Conservation (phyloP, 2,888 invertebrate genomes). For the Drosophila pegasa region DNA sequence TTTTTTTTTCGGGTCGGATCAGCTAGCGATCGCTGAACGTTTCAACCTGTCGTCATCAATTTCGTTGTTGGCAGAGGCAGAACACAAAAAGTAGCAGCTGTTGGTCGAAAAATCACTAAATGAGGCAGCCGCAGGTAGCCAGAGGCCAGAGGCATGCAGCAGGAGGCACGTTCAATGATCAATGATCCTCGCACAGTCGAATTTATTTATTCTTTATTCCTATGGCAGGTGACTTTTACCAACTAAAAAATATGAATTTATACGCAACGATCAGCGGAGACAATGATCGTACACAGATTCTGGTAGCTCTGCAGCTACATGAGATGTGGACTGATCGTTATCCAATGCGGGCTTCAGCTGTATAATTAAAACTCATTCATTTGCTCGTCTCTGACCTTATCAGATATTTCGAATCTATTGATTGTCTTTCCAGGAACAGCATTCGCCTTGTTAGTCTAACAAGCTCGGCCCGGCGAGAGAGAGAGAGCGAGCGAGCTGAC, state of each 20-base stretch:
- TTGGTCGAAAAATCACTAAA: constrained; percentile 65
- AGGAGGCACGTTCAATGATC: constrained; percentile 52
- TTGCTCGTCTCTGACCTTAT: constrained; percentile 42
- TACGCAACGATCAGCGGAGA: constrained; percentile 18
- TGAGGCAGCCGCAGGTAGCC: constrained; percentile 63
- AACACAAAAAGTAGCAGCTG: constrained; percentile 62
- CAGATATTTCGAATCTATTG: constrained; percentile 62
- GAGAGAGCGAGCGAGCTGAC: constrained; percentile 14
- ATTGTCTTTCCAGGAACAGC: constrained; percentile 63
- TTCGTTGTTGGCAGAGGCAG: constrained; percentile 42
- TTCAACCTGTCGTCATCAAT: constrained; percentile 83
- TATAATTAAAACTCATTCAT: constrained; percentile 76
- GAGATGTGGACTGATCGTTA: constrained; percentile 61
- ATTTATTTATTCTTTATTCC: background rate
- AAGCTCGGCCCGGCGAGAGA: constrained; percentile 26
- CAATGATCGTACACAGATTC: constrained; percentile 45
- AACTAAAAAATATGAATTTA: constrained; percentile 71
- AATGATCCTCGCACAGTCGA: constrained; percentile 39
- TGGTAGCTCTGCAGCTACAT: constrained; percentile 46
- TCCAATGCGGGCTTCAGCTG: constrained; percentile 35
- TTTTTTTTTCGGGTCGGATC: constrained; percentile 24
- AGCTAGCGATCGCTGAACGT: constrained; percentile 40
- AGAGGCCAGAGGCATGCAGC: constrained; percentile 30
- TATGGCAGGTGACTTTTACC: constrained; percentile 66
- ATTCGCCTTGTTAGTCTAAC: constrained; percentile 62